A percentile compares a stretch with the other conserved stretches of the same genome.
Conservation (phyloP, 2,797 vertebrate genomes). For the Myiothlypis coronata region DNA sequence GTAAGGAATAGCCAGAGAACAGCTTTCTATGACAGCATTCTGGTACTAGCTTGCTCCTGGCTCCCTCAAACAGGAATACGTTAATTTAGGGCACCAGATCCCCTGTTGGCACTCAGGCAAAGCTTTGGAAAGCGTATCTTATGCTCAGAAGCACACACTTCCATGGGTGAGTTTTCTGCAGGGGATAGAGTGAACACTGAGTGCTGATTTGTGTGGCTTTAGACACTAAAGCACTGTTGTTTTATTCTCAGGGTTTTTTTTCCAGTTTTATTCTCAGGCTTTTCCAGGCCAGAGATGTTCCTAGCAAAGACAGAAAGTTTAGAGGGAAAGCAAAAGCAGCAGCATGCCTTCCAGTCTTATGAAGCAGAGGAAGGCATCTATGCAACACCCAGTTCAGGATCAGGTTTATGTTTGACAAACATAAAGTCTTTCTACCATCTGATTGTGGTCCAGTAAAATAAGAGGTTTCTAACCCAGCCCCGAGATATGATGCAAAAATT, state of each 20-base stretch:
- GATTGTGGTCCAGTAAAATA: not conserved
- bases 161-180: not conserved
- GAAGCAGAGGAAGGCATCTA: not conserved
- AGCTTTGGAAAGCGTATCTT: not conserved
- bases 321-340: not conserved
- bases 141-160: not conserved
- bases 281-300: not conserved
- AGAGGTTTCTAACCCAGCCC: not conserved
- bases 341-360: not conserved
- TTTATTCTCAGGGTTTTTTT: not conserved
- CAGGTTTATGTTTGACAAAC: not conserved
- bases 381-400: not conserved
- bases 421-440: not conserved
- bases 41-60: not conserved
- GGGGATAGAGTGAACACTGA: accelerated
- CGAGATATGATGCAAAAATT: not conserved
- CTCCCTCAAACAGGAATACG: not conserved
- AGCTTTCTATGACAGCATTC: not conserved
- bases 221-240: not conserved
- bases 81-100: not conserved
- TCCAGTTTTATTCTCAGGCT: not conserved
- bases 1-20: not conserved
- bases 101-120: not conserved
- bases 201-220: not conserved
- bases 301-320: not conserved